Base-by-base conservation (phyloP, 2,113 vertebrate genomes). In the Channa argus region DNA sequence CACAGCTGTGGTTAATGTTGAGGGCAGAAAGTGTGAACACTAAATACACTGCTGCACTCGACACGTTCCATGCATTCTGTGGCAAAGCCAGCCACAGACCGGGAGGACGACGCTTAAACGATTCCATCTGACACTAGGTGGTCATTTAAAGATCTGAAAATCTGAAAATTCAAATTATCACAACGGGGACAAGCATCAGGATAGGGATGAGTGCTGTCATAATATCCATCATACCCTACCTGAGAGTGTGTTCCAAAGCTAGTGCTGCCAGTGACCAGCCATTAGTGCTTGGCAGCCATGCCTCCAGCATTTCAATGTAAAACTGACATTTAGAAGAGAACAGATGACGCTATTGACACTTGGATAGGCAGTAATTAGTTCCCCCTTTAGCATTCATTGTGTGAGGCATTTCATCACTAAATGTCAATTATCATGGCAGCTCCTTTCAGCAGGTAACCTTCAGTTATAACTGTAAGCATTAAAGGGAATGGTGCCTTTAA, bases 371-470 rank as follows among this genome's bases (percentile, higher is more conserved):
- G 88, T 90, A 92, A 94, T 94, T 92, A 94, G 90, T 71, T 88
- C 81, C 78, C 81, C 83, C 77, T 88, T 92, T 88, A 90, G 89
- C 89, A 91, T 92, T 90, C 85, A 88, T 80, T 83, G 85, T 86
- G 81, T 34, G 74, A 89, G 89, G 81, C 92, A 80, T 92, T 92
- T 91, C 86, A 85, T 91, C 81, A 77, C 82, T 93, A 93, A 94
- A 94, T 94, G 94, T 93, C 93, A 94, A 93, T 93, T 92, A 93
- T 92, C 86, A 80, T 87, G 86, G 89, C 77, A 59, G 89, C 82
- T 86, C 82, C 45, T 85, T 92, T 87, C 87, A 74, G 82, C 62
- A 34, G 69, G 82, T 87, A 91, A 93, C 92, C 93, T 92, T 89
- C 88, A 87, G 72, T 91, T 89, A 88, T 90, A 82, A 90, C 88